These are phyloP conservation scores for Seriola rivoliana DNA, from an alignment of 2,113 vertebrate genomes.

Conservation along the genomic window DNA sequence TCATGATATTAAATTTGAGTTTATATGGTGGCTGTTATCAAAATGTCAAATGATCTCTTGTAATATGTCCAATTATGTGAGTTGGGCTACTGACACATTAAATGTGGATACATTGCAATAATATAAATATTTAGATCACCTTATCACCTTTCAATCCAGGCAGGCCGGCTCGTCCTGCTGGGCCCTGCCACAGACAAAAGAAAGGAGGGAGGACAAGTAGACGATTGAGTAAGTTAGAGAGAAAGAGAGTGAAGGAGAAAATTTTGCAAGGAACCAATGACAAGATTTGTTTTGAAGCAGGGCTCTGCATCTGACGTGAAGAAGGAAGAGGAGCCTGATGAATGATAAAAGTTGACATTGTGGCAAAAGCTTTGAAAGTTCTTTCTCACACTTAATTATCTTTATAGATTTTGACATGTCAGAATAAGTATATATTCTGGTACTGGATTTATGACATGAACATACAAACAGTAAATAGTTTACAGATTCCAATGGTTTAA, in stretches of 20 bases:
- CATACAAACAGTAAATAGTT: background rate
- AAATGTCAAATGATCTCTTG: conserved; percentile 23
- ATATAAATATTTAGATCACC: conserved; percentile 99
- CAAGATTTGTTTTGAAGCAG: background rate
- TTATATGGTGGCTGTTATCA: background rate
- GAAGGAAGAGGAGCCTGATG: background rate
- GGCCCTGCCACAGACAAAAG: conserved; percentile 86
- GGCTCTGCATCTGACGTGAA: background rate
- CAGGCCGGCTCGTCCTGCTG: conserved; percentile 90
- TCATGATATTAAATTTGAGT: background rate
- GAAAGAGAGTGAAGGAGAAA: background rate
- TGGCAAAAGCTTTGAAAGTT: background rate
- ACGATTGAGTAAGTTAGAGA: conserved; percentile 11
- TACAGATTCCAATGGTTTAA: background rate
- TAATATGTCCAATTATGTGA: conserved; percentile 8
- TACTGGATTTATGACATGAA: background rate
- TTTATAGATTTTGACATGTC: background rate
- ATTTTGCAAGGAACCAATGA: background rate
- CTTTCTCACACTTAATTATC: background rate
- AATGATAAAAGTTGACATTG: background rate
- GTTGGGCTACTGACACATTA: conserved; percentile 39
- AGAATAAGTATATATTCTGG: background rate
- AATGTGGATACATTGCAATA: conserved; percentile 85
- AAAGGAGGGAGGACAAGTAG: conserved; percentile 3
- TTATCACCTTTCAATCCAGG: conserved; percentile 99